phyloP scores from a whole-genome alignment of 2,888 invertebrate genomes.

The Ectropis crepuscularia region DNA sequence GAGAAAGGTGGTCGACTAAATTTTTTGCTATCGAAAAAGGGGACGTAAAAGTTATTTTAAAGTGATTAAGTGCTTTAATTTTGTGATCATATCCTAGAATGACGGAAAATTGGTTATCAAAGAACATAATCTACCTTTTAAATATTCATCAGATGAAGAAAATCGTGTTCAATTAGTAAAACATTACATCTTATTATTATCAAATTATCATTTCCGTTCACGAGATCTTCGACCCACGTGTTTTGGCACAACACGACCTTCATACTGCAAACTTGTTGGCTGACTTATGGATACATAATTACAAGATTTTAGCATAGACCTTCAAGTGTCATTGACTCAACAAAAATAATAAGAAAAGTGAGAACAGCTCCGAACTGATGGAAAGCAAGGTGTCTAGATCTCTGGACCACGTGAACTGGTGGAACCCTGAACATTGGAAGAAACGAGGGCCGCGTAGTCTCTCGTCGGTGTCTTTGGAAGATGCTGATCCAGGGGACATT shows the following conservation, averaged over 20 bases:
- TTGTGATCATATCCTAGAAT: background rate
- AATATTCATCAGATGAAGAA: background rate
- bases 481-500: conserved; percentile 65
- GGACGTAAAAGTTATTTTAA: background rate
- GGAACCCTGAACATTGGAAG: conserved; percentile 72
- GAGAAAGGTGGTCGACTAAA: conserved; percentile 37
- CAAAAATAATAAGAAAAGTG: conserved; percentile 1
- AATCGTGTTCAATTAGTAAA: conserved; percentile 6
- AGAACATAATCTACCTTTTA: background rate
- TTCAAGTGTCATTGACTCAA: background rate
- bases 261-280: background rate
- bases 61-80: background rate
- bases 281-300: background rate
- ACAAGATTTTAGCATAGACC: background rate
- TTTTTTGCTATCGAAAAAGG: background rate
- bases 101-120: background rate
- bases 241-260: background rate
- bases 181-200: background rate
- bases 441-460: conserved; percentile 53
- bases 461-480: conserved; percentile 67
- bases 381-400: conserved; percentile 64
- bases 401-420: conserved; percentile 72
- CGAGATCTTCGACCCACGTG: background rate
- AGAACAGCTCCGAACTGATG: conserved; percentile 45
- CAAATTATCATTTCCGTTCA: conserved; percentile 1